Percentiles rank a stretch among this genome's conserved stretches.
These are phyloP conservation scores for Zaprionus vittiger DNA, from an alignment of 1,140 invertebrate genomes.

Conservation along the genomic window DNA sequence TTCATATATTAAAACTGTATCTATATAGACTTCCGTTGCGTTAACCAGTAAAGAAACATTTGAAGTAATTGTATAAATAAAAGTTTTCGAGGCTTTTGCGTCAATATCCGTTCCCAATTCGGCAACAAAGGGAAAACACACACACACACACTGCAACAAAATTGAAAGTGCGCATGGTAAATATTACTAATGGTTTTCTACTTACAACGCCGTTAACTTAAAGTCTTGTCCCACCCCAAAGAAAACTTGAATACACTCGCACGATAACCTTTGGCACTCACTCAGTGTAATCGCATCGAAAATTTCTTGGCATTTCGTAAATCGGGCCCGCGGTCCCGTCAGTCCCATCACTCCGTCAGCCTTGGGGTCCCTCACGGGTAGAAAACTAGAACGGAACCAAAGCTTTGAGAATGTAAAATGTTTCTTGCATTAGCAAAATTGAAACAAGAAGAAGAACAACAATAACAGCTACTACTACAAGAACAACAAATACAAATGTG, in stretches of 20 bases:
- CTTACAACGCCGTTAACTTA: slow-evolving; percentile 28
- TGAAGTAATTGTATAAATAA: slow-evolving; percentile 28
- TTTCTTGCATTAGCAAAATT: slow-evolving; percentile 77
- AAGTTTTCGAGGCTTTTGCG: slow-evolving; percentile 50
- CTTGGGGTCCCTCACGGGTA: neutral
- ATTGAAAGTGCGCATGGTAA: slow-evolving; percentile 67
- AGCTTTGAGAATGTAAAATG: slow-evolving; percentile 50
- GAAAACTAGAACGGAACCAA: slow-evolving; percentile 73
- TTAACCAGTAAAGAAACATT: slow-evolving; percentile 1
- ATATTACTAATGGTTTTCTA: slow-evolving; percentile 62
- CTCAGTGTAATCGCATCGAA: slow-evolving; percentile 70
- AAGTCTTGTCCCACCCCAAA: slow-evolving; percentile 2
- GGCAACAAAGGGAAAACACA: slow-evolving; percentile 22
- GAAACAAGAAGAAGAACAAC: slow-evolving; percentile 48
- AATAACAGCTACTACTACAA: slow-evolving; percentile 1
- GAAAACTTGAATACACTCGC: slow-evolving; percentile 12
- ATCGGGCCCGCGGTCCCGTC: slow-evolving; percentile 33
- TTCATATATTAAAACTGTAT: slow-evolving; percentile 6
- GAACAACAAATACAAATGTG: neutral
- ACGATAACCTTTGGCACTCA: slow-evolving; percentile 67
- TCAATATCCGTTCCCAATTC: slow-evolving; percentile 72
- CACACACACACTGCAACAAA: slow-evolving; percentile 34
- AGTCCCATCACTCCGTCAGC: neutral
- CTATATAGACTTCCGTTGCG: neutral
- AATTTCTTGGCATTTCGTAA: slow-evolving; percentile 68